Evolutionary conservation across 2,797 vertebrate species (phyloP), one percentile per base, ranked within the genome.

Genomic region (Silurus lanzhouensis): DNA sequence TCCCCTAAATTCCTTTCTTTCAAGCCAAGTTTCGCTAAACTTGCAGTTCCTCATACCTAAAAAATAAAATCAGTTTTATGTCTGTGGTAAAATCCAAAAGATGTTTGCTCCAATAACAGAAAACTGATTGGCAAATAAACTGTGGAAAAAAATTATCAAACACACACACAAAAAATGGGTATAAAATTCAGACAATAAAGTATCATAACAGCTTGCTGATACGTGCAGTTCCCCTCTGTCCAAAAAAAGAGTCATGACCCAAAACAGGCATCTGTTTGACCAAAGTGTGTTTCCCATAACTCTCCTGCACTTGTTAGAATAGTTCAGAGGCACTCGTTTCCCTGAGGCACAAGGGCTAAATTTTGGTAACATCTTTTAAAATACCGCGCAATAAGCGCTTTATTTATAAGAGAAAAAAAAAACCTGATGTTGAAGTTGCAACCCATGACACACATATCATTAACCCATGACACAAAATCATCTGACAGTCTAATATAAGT

Each of bases 241-340:
- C 70, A 68, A 38, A 25, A 83, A 52, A 77, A 79, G 58, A 83
- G 77, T 81, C 81, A 63, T 82, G 83, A 87, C 77, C 85, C 58
- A 83, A 67, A 79, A 25, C 61, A 87, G 84, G 80, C 75, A 90
- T 85, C 79, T 87, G 81, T 82, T 79, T 86, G 67, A 83, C 63
- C 13, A 82, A 67, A 22, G 77, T 25, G 57, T 71, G 80, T 83
- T 90, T 89, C 82, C 85, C 80, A 87, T 82, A 86, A 88, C 46
- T 66, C 80, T 70, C 31, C 74, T 38, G 15, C n/a, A 68, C 58
- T 76, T 14, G 20, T 48, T 81, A 58, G 38, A 84, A 82, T 27
- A 83, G 85, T 55, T n/a, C n/a, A 48, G 31, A 68, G 58, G 63
- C n/a, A n/a, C n/a, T n/a, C n/a, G n/a, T 58, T 81, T 75, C 74